Percentiles rank a stretch among this genome's conserved stretches.
Conservation (phyloP, 2,797 vertebrate species). For the Oreortyx pictus region DNA sequence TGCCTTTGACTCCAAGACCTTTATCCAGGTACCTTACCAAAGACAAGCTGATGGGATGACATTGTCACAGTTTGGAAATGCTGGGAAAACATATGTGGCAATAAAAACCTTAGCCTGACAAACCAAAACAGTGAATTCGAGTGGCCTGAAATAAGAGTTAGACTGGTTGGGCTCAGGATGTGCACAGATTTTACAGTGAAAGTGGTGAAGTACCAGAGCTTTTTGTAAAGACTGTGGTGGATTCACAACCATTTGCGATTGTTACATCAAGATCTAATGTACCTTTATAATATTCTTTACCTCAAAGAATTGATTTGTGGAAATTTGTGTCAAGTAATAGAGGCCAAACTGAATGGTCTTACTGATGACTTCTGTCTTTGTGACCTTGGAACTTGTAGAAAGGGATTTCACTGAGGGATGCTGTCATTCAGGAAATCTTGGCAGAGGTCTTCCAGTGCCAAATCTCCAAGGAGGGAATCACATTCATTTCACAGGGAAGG, state of each 20-base stretch:
- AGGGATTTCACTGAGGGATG: not conserved
- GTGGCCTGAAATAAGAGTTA: not conserved
- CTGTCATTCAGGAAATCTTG: constrained; percentile 53
- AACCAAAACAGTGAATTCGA: not conserved
- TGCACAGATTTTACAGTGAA: not conserved
- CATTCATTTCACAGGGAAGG: not conserved
- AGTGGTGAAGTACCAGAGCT: not conserved
- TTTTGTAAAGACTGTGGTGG: not conserved
- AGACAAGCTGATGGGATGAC: not conserved
- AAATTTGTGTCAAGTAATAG: not conserved
- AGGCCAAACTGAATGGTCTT: not conserved
- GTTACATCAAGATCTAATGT: not conserved
- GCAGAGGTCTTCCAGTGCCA: not conserved
- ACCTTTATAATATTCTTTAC: not conserved
- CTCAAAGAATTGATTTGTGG: not conserved
- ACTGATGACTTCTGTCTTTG: not conserved
- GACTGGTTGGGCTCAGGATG: not conserved
- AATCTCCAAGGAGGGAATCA: not conserved
- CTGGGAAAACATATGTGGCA: not conserved
- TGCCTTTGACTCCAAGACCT: not conserved
- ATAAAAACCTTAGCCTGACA: not conserved
- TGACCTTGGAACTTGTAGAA: not conserved
- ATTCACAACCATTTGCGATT: not conserved
- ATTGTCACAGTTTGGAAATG: not conserved
- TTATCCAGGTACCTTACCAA: not conserved